These are phyloP conservation scores for Lucilia cuprina DNA, from an alignment of 1,140 invertebrate genomes.

Conservation along the genomic window DNA sequence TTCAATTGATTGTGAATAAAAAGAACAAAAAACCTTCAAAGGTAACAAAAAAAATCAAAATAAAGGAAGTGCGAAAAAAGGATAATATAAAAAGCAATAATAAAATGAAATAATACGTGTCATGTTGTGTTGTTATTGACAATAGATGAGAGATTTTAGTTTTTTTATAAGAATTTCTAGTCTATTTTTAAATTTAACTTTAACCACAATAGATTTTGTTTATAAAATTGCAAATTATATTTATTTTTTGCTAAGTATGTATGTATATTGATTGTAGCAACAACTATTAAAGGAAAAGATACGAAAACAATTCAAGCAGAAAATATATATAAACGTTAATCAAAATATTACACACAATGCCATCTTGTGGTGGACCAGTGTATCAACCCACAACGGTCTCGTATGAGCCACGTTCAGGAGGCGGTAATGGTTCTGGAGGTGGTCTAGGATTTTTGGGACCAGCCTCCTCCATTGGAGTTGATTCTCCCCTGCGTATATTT, in stretches of 20 bases:
- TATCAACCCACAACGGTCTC: slow-evolving; percentile 77
- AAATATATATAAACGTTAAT: not conserved
- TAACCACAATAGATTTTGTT: not conserved
- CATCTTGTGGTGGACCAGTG: slow-evolving; percentile 68
- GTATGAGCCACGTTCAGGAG: slow-evolving; percentile 69
- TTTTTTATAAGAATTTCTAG: not conserved
- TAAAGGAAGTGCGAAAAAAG: not conserved
- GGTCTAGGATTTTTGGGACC: slow-evolving; percentile 33
- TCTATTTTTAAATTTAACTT: not conserved
- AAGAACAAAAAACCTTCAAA: not conserved
- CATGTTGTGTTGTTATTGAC: not conserved
- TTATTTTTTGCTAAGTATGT: not conserved
- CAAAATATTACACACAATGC: slow-evolving; percentile 63
- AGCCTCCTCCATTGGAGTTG: slow-evolving; percentile 34
- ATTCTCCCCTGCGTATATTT: slow-evolving; percentile 40
- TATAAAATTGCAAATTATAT: not conserved
- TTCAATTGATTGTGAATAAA: not conserved
- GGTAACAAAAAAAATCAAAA: not conserved
- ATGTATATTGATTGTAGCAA: too few relatives aligned
- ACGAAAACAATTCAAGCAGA: not conserved
- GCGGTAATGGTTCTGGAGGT: slow-evolving; percentile 36
- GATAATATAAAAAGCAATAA: not conserved
- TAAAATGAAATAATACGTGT: slow-evolving; percentile 1
- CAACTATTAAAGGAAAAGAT: not conserved
- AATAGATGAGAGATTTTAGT: not conserved